A percentile compares a stretch with the other conserved stretches of the same genome.
Conservation (phyloP, 2,113 vertebrate genomes). For the Cricetomys ansorgei region DNA sequence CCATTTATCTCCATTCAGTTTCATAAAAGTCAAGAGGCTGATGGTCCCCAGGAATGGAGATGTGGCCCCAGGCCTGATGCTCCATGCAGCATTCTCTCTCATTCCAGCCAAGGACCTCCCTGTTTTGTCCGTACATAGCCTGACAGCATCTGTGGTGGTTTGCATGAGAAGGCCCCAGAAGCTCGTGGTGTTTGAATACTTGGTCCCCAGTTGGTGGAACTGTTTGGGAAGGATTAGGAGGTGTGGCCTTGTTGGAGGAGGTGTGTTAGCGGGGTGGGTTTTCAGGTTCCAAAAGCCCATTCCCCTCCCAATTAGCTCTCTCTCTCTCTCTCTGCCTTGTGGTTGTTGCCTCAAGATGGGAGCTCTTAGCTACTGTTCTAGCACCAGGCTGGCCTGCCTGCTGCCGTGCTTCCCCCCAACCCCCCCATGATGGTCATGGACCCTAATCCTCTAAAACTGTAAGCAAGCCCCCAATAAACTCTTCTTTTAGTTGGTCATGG, state of each 20-base stretch:
- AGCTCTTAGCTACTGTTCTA: not conserved
- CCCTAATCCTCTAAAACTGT: not conserved
- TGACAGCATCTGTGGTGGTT: not conserved
- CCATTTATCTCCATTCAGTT: not conserved
- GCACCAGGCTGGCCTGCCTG: not conserved
- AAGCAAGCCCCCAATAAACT: not conserved
- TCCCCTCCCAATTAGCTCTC: not conserved
- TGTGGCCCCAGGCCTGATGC: not conserved
- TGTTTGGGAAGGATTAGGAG: not conserved
- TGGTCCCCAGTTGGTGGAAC: not conserved
- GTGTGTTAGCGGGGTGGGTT: not conserved
- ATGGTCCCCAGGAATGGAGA: not conserved
- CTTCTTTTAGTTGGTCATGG: not conserved
- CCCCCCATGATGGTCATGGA: not conserved
- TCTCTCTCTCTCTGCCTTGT: not conserved
- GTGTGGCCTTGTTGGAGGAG: not conserved
- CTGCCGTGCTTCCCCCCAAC: not conserved
- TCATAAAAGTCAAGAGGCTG: not conserved
- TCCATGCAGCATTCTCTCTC: not conserved
- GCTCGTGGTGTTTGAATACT: not conserved
- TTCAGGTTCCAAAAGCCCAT: not conserved
- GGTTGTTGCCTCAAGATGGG: not conserved
- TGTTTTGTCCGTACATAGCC: not conserved
- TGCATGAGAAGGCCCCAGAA: not conserved
- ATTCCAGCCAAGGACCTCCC: not conserved